Conservation (phyloP, 2,888 invertebrate species). For the Epinotia ramella region DNA sequence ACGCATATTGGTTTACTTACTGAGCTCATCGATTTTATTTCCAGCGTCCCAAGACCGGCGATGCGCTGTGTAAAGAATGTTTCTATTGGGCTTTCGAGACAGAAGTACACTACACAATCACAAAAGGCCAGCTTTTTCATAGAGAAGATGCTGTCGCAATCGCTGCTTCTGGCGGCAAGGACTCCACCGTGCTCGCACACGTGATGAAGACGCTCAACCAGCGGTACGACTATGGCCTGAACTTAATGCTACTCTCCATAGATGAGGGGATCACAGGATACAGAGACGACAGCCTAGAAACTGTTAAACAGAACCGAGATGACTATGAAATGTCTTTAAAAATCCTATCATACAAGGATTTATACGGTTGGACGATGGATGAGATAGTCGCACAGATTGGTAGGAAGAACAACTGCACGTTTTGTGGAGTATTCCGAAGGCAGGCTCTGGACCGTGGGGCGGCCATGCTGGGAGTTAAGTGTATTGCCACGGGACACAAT, state of each 20-base stretch:
- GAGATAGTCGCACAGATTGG: constrained; percentile 95
- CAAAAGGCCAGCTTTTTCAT: constrained; percentile 91
- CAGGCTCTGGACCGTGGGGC: constrained; percentile 99
- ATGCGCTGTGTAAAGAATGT: constrained; percentile 97
- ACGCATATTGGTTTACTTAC: constrained; percentile 16
- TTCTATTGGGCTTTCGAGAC: constrained; percentile 97
- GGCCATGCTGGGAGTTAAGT: constrained; percentile 93
- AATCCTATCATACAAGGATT: constrained; percentile 97
- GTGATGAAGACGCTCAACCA: constrained; percentile 96
- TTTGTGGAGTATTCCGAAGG: constrained; percentile 97
- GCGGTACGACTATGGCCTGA: constrained; percentile 94
- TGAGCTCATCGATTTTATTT: constrained; percentile 53
- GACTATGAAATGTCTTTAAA: constrained; percentile 97
- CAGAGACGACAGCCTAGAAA: constrained; percentile 98
- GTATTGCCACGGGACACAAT: constrained; percentile 98
- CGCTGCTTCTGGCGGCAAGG: constrained; percentile 97
- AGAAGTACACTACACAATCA: constrained; percentile 97
- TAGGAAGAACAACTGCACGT: constrained; percentile 98
- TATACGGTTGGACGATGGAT: constrained; percentile 99
- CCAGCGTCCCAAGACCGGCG: constrained; percentile 95
- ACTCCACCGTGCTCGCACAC: constrained; percentile 98
- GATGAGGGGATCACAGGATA: constrained; percentile 99
- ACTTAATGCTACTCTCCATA: constrained; percentile 96
- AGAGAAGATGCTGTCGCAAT: constrained; percentile 95
- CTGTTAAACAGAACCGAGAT: constrained; percentile 96